Base-by-base conservation (phyloP, 2,888 invertebrate genomes). In the Stenotaenia linearis region DNA sequence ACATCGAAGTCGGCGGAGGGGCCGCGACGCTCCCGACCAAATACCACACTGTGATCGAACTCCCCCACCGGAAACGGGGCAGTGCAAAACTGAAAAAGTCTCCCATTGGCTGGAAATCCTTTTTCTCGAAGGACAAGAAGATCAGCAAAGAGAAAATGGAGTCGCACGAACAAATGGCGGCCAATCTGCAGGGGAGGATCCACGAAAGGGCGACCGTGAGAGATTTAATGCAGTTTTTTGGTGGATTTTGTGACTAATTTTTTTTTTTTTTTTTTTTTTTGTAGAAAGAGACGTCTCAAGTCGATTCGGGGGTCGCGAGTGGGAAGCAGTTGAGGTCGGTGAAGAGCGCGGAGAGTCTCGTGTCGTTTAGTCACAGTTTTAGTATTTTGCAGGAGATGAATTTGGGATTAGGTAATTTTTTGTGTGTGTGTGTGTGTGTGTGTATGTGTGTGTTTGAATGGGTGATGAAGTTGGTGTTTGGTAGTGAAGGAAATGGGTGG, bases 31-130 rank as follows among this genome's bases (percentile, higher is more conserved):
- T 96, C 85, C 90, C 93, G 81, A 87, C 91, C 79, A 91, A 90
- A 83, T 98, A 97, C 85, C 98, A 98, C 86, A 98, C 98, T 0
- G 93, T 98, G 4, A 90, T 98, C 82, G 96, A 97, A 80, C 88
- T 96, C 74, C 97, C 97, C 0, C 82, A 83, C 77, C 82, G 84
- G 6, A 84, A 85, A 82, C 83, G 85, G 45, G 83, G 84, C 18
- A 83, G 84, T 56, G 80, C 84, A 5, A 86, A 86, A 82, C 83
- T 84, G 76, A 85, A 86, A 81, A 84, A 86, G 28, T 85, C 85
- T 7, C 85, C 86, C 1, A 88, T 89, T 0, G 93, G 93, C 12
- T 94, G 95, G 94, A 90, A 93, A 80, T 92, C 93, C 0, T 89
- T 95, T 82, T 95, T 94, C 87, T 87, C 86, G 10, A 84, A 89